Evolutionary conservation across 2,113 vertebrate species (phyloP).

Genomic region (Oreochromis tanganicae): DNA sequence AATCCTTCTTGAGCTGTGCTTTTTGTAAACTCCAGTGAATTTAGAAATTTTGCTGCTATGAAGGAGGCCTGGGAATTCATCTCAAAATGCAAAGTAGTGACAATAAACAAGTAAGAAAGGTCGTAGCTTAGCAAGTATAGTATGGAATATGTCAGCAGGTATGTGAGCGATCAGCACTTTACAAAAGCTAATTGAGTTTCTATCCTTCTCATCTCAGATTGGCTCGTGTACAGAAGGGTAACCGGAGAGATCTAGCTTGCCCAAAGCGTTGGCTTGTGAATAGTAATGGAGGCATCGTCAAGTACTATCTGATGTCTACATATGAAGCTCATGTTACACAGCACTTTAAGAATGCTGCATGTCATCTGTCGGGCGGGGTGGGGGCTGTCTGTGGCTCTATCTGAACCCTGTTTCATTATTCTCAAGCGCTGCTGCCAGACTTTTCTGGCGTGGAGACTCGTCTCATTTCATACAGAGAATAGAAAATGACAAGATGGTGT

Average conservation of each 20-base stretch:
- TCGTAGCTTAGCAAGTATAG: background rate
- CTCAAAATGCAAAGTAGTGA: background rate
- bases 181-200: constrained; percentile 52
- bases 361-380: constrained; percentile 46
- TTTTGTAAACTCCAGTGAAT: constrained; percentile 23
- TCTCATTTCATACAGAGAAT: constrained; percentile 57
- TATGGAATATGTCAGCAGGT: background rate
- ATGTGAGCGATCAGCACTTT: background rate
- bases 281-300: constrained; percentile 56
- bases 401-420: constrained; percentile 57
- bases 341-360: constrained; percentile 68
- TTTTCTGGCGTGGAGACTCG: constrained; percentile 28
- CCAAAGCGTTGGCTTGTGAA: constrained; percentile 55
- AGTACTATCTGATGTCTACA: constrained; percentile 67
- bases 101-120: background rate
- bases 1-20: constrained; percentile 35
- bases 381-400: constrained; percentile 29
- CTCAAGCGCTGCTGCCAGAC: constrained; percentile 43
- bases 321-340: constrained; percentile 66
- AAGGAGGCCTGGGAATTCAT: background rate
- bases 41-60: constrained; percentile 48
- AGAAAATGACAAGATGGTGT: constrained; percentile 59
- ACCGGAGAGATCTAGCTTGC: constrained; percentile 66
- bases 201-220: constrained; percentile 51
- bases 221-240: constrained; percentile 47